Percentiles rank a stretch among this genome's conserved stretches.
phyloP scores from a whole-genome alignment of 2,888 invertebrate species.

The Dicroscelio sp. region DNA sequence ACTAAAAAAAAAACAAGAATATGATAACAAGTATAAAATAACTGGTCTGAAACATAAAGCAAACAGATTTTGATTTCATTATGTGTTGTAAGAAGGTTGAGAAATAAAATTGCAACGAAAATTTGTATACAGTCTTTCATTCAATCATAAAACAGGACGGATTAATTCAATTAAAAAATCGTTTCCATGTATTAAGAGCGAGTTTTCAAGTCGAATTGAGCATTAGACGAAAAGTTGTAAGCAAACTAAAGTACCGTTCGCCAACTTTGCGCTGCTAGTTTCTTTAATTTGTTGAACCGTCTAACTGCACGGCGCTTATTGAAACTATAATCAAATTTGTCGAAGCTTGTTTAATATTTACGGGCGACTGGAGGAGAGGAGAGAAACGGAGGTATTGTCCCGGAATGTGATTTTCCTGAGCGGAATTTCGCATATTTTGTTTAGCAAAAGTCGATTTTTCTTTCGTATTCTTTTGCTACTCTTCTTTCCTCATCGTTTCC shows the following conservation, averaged over 20 bases:
- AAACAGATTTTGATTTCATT: neutral
- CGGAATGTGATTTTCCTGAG: conserved; percentile 42
- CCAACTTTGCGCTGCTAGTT: neutral
- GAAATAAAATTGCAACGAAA: too few relatives aligned
- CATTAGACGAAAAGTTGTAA: too few relatives aligned
- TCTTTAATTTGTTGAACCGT: neutral
- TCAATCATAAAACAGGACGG: too few relatives aligned
- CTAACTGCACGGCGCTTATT: neutral
- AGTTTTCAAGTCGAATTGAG: too few relatives aligned
- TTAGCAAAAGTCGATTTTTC: conserved; percentile 74
- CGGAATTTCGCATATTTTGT: conserved; percentile 52
- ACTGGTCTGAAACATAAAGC: neutral
- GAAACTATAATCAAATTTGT: conserved; percentile 12
- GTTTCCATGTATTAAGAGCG: too few relatives aligned
- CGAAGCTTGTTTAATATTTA: conserved; percentile 30
- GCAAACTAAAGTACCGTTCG: neutral
- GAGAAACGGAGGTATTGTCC: conserved; percentile 6
- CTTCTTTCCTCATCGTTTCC: conserved; percentile 57
- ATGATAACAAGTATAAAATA: neutral
- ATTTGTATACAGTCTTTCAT: too few relatives aligned
- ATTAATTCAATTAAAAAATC: too few relatives aligned
- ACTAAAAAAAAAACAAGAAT: neutral
- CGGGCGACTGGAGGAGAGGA: neutral
- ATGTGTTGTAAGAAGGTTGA: too few relatives aligned
- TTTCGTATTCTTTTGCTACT: conserved; percentile 62